Conservation (phyloP, 2,888 invertebrate species). For the Trilocha varians region DNA sequence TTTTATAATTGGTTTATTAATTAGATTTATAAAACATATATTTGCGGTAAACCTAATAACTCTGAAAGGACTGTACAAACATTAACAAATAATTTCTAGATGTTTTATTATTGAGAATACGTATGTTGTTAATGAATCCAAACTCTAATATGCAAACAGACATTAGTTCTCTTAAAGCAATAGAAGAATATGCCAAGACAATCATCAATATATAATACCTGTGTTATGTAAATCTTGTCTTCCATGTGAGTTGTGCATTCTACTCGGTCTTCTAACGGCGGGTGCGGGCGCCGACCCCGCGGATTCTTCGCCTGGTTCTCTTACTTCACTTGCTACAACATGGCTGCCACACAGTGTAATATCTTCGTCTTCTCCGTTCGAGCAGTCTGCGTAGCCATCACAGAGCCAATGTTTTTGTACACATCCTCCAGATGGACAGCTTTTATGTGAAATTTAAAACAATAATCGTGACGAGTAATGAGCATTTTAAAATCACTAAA, state of each 20-base stretch:
- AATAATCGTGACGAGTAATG: no score
- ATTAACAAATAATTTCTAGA: no score
- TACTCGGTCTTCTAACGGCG: constrained; percentile 39
- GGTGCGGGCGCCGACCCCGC: constrained; percentile 59
- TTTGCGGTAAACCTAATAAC: no score
- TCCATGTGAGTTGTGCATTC: constrained; percentile 14
- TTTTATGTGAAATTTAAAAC: constrained; percentile 14
- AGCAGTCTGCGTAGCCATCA: constrained; percentile 64
- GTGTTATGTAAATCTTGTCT: constrained; percentile 9
- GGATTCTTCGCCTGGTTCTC: constrained; percentile 45
- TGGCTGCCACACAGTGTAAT: constrained; percentile 24
- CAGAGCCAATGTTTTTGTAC: constrained; percentile 58
- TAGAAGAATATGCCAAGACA: constrained; percentile 2
- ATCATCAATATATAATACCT: constrained; percentile 8
- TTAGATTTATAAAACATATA: no score
- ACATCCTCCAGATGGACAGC: constrained; percentile 52
- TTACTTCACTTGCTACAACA: constrained; percentile 10
- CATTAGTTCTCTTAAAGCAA: no score
- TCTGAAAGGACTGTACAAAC: no score
- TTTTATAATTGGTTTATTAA: no score
- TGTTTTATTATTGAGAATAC: no score
- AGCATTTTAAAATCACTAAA: no score
- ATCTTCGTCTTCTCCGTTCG: constrained; percentile 52
- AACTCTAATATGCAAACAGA: no score
- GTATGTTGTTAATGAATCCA: no score